Conservation (phyloP, 2,113 vertebrate genomes). For the Calyptomena viridis region DNA sequence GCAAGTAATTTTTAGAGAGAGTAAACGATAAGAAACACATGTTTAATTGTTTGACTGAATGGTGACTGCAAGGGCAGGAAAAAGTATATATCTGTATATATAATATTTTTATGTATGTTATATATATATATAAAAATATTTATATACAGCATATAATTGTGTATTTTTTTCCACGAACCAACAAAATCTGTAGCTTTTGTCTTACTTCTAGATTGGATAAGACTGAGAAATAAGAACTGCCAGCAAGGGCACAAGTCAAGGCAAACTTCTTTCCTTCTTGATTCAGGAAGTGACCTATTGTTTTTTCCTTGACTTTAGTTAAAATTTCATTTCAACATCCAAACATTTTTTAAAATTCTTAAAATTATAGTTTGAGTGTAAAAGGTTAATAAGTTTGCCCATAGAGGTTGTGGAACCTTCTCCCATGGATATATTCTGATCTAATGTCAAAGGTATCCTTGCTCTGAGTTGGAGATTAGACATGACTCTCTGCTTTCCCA, state of each 20-base stretch:
- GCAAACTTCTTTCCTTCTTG: not conserved
- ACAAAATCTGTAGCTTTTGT: not conserved
- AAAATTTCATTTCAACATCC: not conserved
- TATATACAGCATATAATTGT: not conserved
- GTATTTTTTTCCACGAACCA: not conserved
- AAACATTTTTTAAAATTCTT: not conserved
- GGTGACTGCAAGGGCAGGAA: not conserved
- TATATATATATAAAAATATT: too few species aligned
- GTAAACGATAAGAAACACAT: not conserved
- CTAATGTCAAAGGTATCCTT: not conserved
- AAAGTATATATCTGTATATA: not conserved
- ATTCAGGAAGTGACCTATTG: not conserved
- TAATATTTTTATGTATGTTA: not conserved
- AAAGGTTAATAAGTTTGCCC: not conserved
- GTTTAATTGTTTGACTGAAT: not conserved
- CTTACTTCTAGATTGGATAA: not conserved
- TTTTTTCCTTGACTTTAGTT: not conserved
- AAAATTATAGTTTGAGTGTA: not conserved
- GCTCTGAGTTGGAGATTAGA: not conserved
- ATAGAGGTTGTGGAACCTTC: not conserved
- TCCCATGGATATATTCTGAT: not conserved
- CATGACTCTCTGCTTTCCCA: not conserved
- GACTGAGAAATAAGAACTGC: not conserved
- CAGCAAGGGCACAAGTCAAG: not conserved
- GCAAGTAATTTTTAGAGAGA: not conserved